Base-by-base conservation (phyloP, 53 echinoderm and acorn worm species). In the Holothuria scabra region DNA sequence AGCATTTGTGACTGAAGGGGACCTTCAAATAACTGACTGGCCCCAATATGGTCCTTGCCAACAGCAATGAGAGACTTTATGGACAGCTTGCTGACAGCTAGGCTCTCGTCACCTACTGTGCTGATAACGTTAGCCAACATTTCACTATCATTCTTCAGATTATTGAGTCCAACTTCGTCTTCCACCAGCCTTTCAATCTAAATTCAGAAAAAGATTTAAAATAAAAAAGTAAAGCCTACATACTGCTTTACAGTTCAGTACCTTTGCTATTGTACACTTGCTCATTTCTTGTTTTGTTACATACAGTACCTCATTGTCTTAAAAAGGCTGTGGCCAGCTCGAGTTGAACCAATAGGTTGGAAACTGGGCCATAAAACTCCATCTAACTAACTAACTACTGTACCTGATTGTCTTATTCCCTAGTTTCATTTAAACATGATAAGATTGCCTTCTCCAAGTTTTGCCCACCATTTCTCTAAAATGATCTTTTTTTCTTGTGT, bases 1-100 rank as follows among this genome's bases (percentile, higher is more conserved):
- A 83, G 88, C 57, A 93, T 46, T 8, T 82, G 62, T 48, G 76
- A 41, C 58, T 88, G 60, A 10, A 86, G 60, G 18, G 66, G 61
- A 60, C 83, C 81, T 26, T 68, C 83, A 58, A 87, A 78, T 24
- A 90, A 37, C 48, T 33, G 11, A 33, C 58, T 78, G 0, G 52
- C 49, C 31, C 29, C 78, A 5, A 59, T 32, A 4, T 58, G 78
- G 33, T 78, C 29, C 52, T 31, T 58, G 31, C 28, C 28, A 58
- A 78, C 28, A 21, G 78, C 48, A 21, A 56, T 78, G 19, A 78
- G 78, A 18, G 78, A 28, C 18, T 78, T 57, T 59, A 78, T 78
- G 12, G 78, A 56, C 6, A 78, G 52, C 33, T 78, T 78, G 52
- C 56, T 56, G 1, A 78, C 78, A 57, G 78, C 78, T 12, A 78